A percentile compares a stretch with the other conserved stretches of the same genome.
Conservation (phyloP, 2,113 vertebrate genomes). For the Hemibagrus wyckioides region DNA sequence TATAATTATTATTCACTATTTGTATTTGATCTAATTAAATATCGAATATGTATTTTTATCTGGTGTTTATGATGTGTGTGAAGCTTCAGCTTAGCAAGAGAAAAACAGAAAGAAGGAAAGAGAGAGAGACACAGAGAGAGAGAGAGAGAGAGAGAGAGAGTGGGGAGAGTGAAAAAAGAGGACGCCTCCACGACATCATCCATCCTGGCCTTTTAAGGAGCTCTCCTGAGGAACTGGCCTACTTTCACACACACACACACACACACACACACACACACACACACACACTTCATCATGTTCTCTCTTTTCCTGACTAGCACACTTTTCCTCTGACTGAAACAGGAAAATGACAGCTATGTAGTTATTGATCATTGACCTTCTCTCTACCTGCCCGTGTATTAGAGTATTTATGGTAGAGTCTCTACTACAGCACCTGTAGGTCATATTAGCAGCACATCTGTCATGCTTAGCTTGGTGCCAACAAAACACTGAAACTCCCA, state of each 20-base stretch:
- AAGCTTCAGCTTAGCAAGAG: slow-evolving; percentile 3
- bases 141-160: slow-evolving; percentile 5
- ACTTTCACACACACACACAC: slow-evolving; percentile 63
- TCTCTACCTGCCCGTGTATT: not conserved
- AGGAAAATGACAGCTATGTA: not conserved
- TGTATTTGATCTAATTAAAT: not conserved
- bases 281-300: slow-evolving; percentile 16
- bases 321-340: not conserved
- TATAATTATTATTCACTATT: not conserved
- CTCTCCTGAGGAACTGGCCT: slow-evolving; percentile 71
- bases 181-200: slow-evolving; percentile 71
- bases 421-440: not conserved
- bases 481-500: not conserved
- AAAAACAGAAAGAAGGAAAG: not conserved
- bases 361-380: not conserved
- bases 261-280: slow-evolving; percentile 43
- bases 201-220: slow-evolving; percentile 76
- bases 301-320: slow-evolving; percentile 6
- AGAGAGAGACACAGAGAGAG: slow-evolving; percentile 4
- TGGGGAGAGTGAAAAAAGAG: slow-evolving; percentile 46
- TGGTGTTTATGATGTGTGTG: slow-evolving; percentile 20
- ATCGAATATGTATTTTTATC: not conserved
- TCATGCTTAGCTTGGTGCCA: no score
- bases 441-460: not conserved
- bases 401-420: not conserved